A percentile compares a stretch with the other conserved stretches of the same genome.
These are phyloP conservation scores for Microtus oregoni DNA, from an alignment of 2,113 vertebrate species.

Conservation along the genomic window DNA sequence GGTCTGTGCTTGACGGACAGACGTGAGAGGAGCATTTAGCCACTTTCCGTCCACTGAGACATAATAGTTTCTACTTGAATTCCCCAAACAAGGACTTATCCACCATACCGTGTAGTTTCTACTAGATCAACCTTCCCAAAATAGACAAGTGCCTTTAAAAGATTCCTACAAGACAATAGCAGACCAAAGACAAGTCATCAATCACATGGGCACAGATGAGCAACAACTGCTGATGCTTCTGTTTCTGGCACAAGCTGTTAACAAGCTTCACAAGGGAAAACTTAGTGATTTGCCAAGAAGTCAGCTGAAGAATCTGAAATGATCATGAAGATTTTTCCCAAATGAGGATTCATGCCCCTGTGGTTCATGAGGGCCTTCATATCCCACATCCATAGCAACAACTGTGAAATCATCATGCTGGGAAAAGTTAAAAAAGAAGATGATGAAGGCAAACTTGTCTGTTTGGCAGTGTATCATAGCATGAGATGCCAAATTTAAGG, in stretches of 20 bases:
- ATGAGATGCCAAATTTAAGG: not conserved
- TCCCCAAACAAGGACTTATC: not conserved
- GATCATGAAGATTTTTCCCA: not conserved
- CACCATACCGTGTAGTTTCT: not conserved
- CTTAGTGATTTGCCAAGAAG: not conserved
- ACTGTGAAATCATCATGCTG: not conserved
- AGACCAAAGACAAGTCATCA: not conserved
- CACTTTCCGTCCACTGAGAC: not conserved
- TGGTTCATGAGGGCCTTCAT: not conserved
- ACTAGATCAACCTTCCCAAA: not conserved
- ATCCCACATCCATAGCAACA: too few species aligned
- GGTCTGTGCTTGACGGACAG: too few species aligned
- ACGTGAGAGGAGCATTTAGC: not conserved
- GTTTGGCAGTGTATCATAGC: not conserved
- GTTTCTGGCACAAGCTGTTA: not conserved
- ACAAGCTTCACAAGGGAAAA: not conserved
- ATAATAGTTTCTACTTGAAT: not conserved
- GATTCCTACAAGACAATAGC: not conserved
- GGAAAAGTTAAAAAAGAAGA: not conserved
- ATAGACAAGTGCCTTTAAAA: not conserved
- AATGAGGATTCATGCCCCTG: not conserved
- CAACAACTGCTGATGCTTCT: not conserved
- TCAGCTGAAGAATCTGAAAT: not conserved
- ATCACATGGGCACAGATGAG: not conserved
- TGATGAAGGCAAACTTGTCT: accelerated